These are phyloP conservation scores for Lasioglossum oenotherae DNA, from an alignment of 2,888 invertebrate genomes.

Conservation along the genomic window DNA sequence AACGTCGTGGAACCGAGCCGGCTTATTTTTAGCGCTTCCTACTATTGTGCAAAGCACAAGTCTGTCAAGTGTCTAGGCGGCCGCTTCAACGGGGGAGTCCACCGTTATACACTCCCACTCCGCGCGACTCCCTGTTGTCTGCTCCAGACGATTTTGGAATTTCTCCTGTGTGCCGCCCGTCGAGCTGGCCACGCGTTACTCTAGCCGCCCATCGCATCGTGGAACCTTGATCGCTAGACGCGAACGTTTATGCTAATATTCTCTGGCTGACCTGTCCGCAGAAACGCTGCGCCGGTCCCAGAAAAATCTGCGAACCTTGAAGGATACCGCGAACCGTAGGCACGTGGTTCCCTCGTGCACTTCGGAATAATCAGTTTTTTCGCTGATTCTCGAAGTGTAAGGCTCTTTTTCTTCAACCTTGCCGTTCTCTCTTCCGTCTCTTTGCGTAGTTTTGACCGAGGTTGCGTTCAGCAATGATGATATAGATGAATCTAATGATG, in stretches of 20 bases:
- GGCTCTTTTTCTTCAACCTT: no score
- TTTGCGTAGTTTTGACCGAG: no score
- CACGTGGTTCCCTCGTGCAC: not conserved
- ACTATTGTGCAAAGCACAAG: conserved; percentile 77
- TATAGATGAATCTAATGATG: no score
- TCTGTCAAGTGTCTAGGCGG: conserved; percentile 78
- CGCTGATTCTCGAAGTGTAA: no score
- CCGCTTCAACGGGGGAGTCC: conserved; percentile 63
- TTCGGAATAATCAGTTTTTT: not conserved
- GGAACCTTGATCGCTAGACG: conserved; percentile 6
- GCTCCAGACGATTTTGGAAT: conserved; percentile 28
- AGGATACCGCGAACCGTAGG: not conserved
- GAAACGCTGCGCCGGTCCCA: not conserved
- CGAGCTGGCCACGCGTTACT: not conserved
- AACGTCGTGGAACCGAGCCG: conserved; percentile 69
- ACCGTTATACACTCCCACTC: conserved; percentile 52
- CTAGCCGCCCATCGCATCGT: not conserved
- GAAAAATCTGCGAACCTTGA: not conserved
- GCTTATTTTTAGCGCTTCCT: conserved; percentile 78
- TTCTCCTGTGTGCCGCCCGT: conserved; percentile 8
- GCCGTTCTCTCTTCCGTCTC: no score
- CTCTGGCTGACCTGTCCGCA: not conserved
- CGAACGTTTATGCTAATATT: conserved; percentile 1
- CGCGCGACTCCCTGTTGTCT: conserved; percentile 34
- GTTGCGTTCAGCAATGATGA: no score